Evolutionary conservation across 2,888 invertebrate genomes (phyloP).

Genomic region (Heliconius ismenius): DNA sequence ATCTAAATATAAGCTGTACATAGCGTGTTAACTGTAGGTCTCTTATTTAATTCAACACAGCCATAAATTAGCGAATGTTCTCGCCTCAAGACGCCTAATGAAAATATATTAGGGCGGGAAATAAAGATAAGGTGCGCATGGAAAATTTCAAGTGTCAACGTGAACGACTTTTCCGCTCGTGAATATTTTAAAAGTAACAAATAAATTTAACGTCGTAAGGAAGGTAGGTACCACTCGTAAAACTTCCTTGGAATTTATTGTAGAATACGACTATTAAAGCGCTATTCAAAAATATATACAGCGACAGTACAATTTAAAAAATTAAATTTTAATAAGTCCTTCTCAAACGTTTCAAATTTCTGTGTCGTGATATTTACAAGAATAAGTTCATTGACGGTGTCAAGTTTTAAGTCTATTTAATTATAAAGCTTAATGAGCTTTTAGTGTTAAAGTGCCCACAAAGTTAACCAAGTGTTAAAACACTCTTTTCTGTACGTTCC

Average conservation of each 20-base stretch:
- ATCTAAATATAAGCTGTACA: neutral
- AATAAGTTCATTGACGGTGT: neutral
- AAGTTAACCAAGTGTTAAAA: too few species aligned
- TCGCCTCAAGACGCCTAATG: conserved; percentile 53
- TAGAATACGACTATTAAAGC: conserved; percentile 8
- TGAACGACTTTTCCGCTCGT: conserved; percentile 17
- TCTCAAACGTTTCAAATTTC: neutral
- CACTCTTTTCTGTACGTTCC: too few species aligned
- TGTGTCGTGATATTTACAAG: too few species aligned
- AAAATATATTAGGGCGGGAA: conserved; percentile 54
- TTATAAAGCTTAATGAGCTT: too few species aligned
- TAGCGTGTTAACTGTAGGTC: conserved; percentile 25
- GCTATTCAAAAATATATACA: neutral
- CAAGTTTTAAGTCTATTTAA: too few species aligned
- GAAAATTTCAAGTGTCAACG: conserved; percentile 36
- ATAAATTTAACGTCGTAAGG: conserved; percentile 14
- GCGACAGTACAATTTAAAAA: neutral
- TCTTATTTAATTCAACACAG: conserved; percentile 66
- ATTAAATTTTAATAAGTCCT: neutral
- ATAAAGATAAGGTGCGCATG: conserved; percentile 38
- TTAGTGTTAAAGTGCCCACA: too few species aligned
- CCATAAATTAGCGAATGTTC: conserved; percentile 62
- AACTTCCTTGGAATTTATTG: conserved; percentile 11
- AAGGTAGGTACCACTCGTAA: conserved; percentile 5
- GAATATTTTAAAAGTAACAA: conserved; percentile 29